Base-by-base conservation (phyloP, 2,888 invertebrate species). In the Trissolcus japonicus region DNA sequence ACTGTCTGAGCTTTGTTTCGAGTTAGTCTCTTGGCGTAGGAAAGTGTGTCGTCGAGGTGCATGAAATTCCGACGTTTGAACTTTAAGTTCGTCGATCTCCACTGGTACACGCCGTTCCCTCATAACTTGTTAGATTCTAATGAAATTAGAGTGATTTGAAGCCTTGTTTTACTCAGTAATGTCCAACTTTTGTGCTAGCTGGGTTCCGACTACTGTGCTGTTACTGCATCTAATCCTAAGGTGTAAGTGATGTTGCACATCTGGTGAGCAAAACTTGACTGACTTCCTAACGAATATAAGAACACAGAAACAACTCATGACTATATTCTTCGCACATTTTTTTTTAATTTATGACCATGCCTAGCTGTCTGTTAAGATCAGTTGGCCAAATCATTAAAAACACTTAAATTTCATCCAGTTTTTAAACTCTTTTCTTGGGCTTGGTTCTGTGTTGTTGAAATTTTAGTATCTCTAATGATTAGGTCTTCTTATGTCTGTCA, bases 211-310 rank as follows among this genome's bases (percentile, higher is more conserved):
- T 71, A 76, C 66, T 66, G 76, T 72, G 76, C 76, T 71, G 48
- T 61, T 71, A 76, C 69, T 71, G 65, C 65, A 43, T 65, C 76
- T 69, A 76, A 60, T 65, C 76, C 76, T 69, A 68, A 66, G 69
- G 21, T 63, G 60, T 63, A 69, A 60, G 76, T 69, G 76, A 71
- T 76, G 62, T 71, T 76, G 69, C 69, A 60, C 69, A 76, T 76
- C 76, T 76, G 69, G 69, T 69, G 76, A 69, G 16, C 53, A 65
- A 46, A 65, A 46, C 55, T 69, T 61, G 61, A 66, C 60, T 65
- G 56, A 66, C 56, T 68, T 75, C 57, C 46, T 59, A 68, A 59
- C 46, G 46, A 19, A 51, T 53, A 19, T 51, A 57, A 11, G 29
- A 16, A 51, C 13, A 19, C 50, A 56, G n/a, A 48, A 50, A 67